Percentiles rank a stretch among this genome's conserved stretches.
These are phyloP conservation scores for Rhinolophus ferrumequinum DNA, from an alignment of 2,113 vertebrate species.

Conservation along the genomic window DNA sequence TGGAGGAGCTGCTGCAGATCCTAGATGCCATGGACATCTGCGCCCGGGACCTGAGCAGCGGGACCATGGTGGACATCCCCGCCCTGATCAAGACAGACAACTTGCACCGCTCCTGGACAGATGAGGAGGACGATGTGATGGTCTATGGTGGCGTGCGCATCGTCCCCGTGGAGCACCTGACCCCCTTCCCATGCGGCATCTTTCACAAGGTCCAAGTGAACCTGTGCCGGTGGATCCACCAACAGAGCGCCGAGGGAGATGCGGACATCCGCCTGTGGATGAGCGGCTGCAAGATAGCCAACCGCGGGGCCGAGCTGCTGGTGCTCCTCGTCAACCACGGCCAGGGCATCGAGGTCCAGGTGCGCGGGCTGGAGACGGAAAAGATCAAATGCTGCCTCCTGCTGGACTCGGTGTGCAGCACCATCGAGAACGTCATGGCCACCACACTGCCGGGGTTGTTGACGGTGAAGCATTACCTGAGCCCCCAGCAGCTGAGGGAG, in stretches of 20 bases:
- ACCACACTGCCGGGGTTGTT: slow-evolving; percentile 95
- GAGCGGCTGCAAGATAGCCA: slow-evolving; percentile 93
- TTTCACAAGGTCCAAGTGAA: slow-evolving; percentile 99
- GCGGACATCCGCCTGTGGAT: slow-evolving; percentile 95
- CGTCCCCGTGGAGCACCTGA: slow-evolving; percentile 96
- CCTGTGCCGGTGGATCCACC: slow-evolving; percentile 97
- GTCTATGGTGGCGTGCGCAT: slow-evolving; percentile 96
- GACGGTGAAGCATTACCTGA: slow-evolving; percentile 95
- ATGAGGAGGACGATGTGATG: slow-evolving; percentile 93
- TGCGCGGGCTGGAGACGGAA: slow-evolving; percentile 92
- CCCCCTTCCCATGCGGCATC: slow-evolving; percentile 96
- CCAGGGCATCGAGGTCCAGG: slow-evolving; percentile 96
- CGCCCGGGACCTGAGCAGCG: slow-evolving; percentile 93
- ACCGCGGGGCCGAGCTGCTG: slow-evolving; percentile 92
- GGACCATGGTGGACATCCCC: slow-evolving; percentile 96
- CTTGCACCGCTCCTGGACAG: slow-evolving; percentile 96
- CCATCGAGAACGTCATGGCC: slow-evolving; percentile 94
- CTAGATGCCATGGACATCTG: slow-evolving; percentile 99
- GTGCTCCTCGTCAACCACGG: slow-evolving; percentile 98
- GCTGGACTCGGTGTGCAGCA: slow-evolving; percentile 95
- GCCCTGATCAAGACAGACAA: slow-evolving; percentile 96
- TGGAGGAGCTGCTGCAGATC: slow-evolving; percentile 96
- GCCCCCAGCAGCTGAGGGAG: slow-evolving; percentile 97
- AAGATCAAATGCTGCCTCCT: slow-evolving; percentile 94
- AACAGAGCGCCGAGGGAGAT: slow-evolving; percentile 93